Conservation (phyloP, 2,888 invertebrate genomes). For the Clepsis dumicolana region DNA sequence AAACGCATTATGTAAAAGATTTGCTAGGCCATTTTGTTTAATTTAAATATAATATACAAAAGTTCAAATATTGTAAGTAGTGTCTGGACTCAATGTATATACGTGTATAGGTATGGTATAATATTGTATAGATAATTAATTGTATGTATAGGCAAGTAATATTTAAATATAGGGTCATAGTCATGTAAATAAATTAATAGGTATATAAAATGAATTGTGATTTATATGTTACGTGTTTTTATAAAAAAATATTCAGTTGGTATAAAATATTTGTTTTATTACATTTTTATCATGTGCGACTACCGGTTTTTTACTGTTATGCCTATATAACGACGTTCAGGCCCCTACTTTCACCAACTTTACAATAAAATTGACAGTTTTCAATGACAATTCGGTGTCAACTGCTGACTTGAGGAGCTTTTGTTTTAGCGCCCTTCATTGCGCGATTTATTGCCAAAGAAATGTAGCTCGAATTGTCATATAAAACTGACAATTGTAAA, state of each 20-base stretch:
- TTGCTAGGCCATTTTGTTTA: not conserved
- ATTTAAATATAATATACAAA: not conserved
- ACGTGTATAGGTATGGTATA: not conserved
- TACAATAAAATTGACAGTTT: no score
- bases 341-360: no score
- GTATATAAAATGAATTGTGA: not conserved
- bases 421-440: no score
- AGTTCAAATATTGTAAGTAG: not conserved
- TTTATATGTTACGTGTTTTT: not conserved
- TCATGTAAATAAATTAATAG: conserved; percentile 3
- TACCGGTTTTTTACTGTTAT: not conserved
- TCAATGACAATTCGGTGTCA: no score
- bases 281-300: not conserved
- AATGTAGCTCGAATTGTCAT: no score
- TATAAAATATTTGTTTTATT: conserved; percentile 4
- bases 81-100: not conserved
- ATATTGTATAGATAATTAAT: not conserved
- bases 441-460: no score
- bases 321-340: no score
- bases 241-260: not conserved
- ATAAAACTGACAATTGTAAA: no score
- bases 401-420: no score
- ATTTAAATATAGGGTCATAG: not conserved
- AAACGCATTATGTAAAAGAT: no score
- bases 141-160: not conserved